Conservation (phyloP, 2,797 vertebrate genomes). For the Galago senegalensis region DNA sequence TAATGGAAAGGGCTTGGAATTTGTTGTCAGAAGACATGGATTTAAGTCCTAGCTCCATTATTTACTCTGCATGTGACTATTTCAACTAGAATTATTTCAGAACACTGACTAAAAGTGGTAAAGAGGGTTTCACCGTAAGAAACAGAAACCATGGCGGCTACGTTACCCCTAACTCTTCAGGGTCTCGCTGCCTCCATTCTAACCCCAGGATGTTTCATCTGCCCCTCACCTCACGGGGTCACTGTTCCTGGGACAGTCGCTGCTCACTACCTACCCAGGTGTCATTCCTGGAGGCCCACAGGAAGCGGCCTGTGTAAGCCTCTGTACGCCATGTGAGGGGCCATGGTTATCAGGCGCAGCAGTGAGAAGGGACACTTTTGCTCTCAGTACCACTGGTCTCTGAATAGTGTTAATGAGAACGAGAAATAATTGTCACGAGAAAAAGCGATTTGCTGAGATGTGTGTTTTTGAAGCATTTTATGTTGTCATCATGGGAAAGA, state of each 20-base stretch:
- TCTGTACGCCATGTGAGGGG: not conserved
- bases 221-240: not conserved
- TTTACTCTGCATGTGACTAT: not conserved
- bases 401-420: not conserved
- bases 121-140: not conserved
- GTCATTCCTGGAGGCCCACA: not conserved
- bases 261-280: not conserved
- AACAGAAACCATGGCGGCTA: not conserved
- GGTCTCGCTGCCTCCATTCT: not conserved
- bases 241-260: not conserved
- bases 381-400: not conserved
- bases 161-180: not conserved
- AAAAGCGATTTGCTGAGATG: slow-evolving; percentile 54
- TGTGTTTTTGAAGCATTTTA: slow-evolving; percentile 11
- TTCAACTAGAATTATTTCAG: not conserved
- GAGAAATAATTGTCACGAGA: not conserved
- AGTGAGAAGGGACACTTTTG: not conserved
- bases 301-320: not conserved
- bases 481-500: slow-evolving; percentile 15
- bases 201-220: not conserved
- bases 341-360: not conserved
- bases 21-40: not conserved
- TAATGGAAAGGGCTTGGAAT: not conserved
- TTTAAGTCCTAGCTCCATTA: not conserved
- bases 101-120: not conserved